Evolutionary conservation across 2,888 invertebrate species (phyloP).

Genomic region (Esperia sulphurella): DNA sequence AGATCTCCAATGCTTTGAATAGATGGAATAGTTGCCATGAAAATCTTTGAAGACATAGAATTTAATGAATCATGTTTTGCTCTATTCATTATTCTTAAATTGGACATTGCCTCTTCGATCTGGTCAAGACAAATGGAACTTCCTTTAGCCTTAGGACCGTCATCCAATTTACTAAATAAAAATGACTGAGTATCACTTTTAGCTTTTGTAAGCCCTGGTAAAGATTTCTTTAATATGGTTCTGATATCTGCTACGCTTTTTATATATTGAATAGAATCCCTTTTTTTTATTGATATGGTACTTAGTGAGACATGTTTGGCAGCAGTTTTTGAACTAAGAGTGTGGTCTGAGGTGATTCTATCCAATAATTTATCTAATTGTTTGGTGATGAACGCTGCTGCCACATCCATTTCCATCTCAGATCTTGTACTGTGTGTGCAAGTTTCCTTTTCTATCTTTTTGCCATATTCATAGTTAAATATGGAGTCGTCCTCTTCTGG

Average conservation of each 20-base stretch:
- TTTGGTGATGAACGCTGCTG: constrained; percentile 30
- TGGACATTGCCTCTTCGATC: background rate
- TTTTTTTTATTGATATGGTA: background rate
- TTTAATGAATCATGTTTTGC: too few relatives aligned
- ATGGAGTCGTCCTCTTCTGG: constrained; percentile 28
- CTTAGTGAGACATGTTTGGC: constrained; percentile 7
- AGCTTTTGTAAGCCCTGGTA: background rate
- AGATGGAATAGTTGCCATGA: background rate
- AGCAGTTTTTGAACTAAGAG: constrained; percentile 14
- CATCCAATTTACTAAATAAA: constrained; percentile 22
- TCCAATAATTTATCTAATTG: constrained; percentile 40
- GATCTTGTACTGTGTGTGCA: constrained; percentile 25
- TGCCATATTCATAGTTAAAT: background rate
- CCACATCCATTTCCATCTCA: constrained; percentile 30
- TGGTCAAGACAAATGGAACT: constrained; percentile 5
- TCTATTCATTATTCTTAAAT: too few relatives aligned
- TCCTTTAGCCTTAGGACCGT: constrained; percentile 19
- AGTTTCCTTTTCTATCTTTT: constrained; percentile 19
- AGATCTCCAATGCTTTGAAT: too few relatives aligned
- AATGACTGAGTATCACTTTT: background rate
- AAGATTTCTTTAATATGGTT: background rate
- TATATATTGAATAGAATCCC: background rate
- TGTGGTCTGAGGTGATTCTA: constrained; percentile 28
- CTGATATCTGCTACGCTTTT: background rate
- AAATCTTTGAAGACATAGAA: background rate